These are phyloP conservation scores for Solea senegalensis DNA, from an alignment of 2,113 vertebrate genomes.

Conservation along the genomic window DNA sequence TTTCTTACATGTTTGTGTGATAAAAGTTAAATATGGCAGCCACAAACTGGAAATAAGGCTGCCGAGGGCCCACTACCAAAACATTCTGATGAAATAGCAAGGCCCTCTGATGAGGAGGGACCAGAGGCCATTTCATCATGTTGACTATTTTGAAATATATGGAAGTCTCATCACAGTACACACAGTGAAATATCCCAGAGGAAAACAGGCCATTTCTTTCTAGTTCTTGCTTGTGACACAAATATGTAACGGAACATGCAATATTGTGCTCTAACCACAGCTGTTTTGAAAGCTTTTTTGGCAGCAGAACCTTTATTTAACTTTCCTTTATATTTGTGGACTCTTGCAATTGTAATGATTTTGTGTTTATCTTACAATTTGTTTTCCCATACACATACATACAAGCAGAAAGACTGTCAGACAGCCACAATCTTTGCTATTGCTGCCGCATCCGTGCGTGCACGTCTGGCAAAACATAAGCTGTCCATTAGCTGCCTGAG, in stretches of 20 bases:
- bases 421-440: slow-evolving; percentile 5
- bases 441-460: slow-evolving; percentile 31
- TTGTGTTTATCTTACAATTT: background rate
- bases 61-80: slow-evolving; percentile 12
- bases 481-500: slow-evolving; percentile 58
- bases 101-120: slow-evolving; percentile 43
- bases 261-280: slow-evolving; percentile 5
- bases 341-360: slow-evolving; percentile 3
- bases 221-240: slow-evolving; percentile 29
- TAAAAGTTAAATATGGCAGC: slow-evolving; percentile 9
- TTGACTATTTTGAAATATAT: slow-evolving; percentile 29
- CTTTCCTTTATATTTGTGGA: slow-evolving; percentile 14
- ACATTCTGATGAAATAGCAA: slow-evolving; percentile 46
- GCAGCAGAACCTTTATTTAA: slow-evolving; percentile 4
- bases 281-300: slow-evolving; percentile 6
- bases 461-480: slow-evolving; percentile 55
- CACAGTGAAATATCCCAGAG: slow-evolving; percentile 21
- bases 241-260: slow-evolving; percentile 18
- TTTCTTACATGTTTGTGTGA: slow-evolving; percentile 4
- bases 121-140: slow-evolving; percentile 44
- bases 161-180: slow-evolving; percentile 19
- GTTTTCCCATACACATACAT: slow-evolving; percentile 16
- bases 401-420: slow-evolving; percentile 13
- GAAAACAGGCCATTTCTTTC: slow-evolving; percentile 13
- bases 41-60: slow-evolving; percentile 43